Conservation (phyloP, 1,140 invertebrate species). For the Daktulosphaira vitifoliae region DNA sequence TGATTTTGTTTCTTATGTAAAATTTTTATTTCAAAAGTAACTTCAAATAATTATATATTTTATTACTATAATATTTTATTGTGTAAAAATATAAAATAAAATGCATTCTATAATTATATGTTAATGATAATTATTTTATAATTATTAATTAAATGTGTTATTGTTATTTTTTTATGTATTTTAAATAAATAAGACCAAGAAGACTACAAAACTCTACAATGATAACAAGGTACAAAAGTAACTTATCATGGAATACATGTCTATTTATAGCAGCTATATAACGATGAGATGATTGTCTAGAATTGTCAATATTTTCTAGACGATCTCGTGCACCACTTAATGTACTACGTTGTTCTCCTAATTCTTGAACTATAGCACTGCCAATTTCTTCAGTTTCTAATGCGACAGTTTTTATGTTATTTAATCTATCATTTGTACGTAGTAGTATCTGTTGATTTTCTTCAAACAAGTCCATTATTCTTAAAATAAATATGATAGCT, state of each 20-base stretch:
- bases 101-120: background rate
- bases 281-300: conserved; percentile 26
- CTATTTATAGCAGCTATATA: conserved; percentile 26
- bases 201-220: conserved; percentile 28
- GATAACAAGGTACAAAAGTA: conserved; percentile 34
- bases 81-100: too few species aligned
- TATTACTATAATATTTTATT: too few species aligned
- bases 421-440: conserved; percentile 30
- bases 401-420: conserved; percentile 13
- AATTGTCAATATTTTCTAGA: conserved; percentile 31
- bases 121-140: background rate
- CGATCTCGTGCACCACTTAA: conserved; percentile 26
- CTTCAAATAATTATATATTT: too few species aligned
- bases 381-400: conserved; percentile 36
- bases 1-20: too few species aligned
- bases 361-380: conserved; percentile 30
- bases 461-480: conserved; percentile 12
- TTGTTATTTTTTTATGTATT: conserved; percentile 28
- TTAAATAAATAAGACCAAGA: conserved; percentile 27
- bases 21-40: too few species aligned
- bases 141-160: background rate
- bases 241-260: conserved; percentile 31
- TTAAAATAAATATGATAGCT: too few species aligned
- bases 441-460: conserved; percentile 13
- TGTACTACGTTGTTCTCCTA: conserved; percentile 32